These are phyloP conservation scores for Drosophila ogumai DNA, from an alignment of 1,140 invertebrate species.

Conservation along the genomic window DNA sequence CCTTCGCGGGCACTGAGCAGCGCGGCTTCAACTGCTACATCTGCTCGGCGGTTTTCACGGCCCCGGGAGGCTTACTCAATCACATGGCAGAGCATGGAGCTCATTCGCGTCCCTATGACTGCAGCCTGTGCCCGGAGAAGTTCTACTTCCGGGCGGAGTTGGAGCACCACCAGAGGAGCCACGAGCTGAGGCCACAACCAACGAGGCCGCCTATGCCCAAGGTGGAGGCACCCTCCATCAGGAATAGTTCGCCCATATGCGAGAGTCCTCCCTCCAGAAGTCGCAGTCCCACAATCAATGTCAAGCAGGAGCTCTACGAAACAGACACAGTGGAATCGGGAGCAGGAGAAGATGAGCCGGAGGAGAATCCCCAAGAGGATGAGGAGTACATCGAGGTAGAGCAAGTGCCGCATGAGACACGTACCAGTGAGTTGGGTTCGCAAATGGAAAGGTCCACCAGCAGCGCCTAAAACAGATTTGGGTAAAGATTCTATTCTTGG, in stretches of 20 bases:
- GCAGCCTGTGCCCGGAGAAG: conserved; percentile 91
- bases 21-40: conserved; percentile 93
- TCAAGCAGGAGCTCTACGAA: conserved; percentile 74
- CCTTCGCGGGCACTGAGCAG: conserved; percentile 92
- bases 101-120: conserved; percentile 92
- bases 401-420: conserved; percentile 66
- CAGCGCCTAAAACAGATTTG: conserved; percentile 43
- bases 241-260: conserved; percentile 23
- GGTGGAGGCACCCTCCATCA: conserved; percentile 21
- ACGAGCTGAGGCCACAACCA: conserved; percentile 49
- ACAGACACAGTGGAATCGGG: conserved; percentile 41
- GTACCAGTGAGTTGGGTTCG: conserved; percentile 40
- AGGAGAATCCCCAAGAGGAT: conserved; percentile 59
- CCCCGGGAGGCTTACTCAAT: conserved; percentile 90
- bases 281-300: conserved; percentile 38
- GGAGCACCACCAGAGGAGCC: conserved; percentile 90
- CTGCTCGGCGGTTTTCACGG: conserved; percentile 94
- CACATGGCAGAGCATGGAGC: conserved; percentile 94
- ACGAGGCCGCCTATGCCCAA: conserved; percentile 16
- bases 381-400: conserved; percentile 85
- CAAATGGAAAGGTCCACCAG: conserved; percentile 65
- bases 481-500: neutral
- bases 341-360: conserved; percentile 5
- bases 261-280: conserved; percentile 34
- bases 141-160: conserved; percentile 97